Conservation (phyloP, 2,797 vertebrate genomes). For the Ciconia nigra region DNA sequence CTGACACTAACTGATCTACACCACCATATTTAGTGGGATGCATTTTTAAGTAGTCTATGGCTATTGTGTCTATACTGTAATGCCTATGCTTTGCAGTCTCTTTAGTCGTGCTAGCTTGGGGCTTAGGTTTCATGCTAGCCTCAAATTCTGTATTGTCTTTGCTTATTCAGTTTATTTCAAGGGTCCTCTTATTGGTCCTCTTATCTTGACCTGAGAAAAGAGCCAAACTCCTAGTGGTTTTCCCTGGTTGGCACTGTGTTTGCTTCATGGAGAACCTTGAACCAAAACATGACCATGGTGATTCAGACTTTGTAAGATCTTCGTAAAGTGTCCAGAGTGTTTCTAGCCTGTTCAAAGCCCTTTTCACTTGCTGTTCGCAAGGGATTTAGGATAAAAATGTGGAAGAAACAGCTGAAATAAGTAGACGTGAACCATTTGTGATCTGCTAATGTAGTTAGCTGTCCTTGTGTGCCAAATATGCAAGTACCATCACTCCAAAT, state of each 20-base stretch:
- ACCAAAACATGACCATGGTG: rapidly evolving
- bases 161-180: neutral
- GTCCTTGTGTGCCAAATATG: neutral
- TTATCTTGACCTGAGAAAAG: neutral
- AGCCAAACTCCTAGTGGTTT: neutral
- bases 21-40: neutral
- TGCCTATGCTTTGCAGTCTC: neutral
- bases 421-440: neutral
- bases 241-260: neutral
- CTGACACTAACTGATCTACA: neutral
- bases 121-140: neutral
- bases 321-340: neutral
- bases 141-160: neutral
- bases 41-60: neutral
- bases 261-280: neutral
- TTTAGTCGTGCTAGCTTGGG: neutral
- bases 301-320: neutral
- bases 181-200: neutral
- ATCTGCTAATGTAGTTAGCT: neutral
- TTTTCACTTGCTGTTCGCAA: neutral
- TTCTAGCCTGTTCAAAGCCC: neutral
- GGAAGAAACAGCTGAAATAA: neutral
- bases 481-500: neutral
- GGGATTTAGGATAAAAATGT: neutral
- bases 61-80: neutral